Evolutionary conservation across 1,140 invertebrate genomes (phyloP).

Genomic region (Diorhabda carinulata): DNA sequence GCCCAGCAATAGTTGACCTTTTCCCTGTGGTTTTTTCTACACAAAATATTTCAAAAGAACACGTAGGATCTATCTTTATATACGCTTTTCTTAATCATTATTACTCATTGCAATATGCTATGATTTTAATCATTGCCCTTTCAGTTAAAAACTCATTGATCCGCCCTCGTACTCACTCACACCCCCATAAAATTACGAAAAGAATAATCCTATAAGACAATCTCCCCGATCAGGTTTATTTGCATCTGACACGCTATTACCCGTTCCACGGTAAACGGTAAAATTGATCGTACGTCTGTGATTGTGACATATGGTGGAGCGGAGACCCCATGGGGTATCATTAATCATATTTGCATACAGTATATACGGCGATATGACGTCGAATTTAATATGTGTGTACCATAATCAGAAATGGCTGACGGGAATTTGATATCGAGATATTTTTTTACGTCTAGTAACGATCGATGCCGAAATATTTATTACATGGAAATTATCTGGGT

Average conservation of each 20-base stretch:
- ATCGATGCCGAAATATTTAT: no score
- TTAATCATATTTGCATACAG: conserved; percentile 14
- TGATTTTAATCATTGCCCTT: neutral
- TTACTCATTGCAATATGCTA: neutral
- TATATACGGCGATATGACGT: conserved; percentile 9
- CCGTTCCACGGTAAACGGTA: conserved; percentile 9
- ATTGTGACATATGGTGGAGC: conserved; percentile 18
- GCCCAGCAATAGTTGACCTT: no score
- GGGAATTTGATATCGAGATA: conserved; percentile 1
- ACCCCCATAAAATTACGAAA: no score
- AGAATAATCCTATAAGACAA: no score
- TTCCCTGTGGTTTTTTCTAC: no score
- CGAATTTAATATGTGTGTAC: conserved; percentile 6
- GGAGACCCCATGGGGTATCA: conserved; percentile 11
- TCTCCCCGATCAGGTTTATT: no score
- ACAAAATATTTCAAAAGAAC: no score
- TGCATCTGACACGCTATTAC: conserved; percentile 4
- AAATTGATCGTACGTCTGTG: conserved; percentile 20
- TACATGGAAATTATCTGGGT: no score
- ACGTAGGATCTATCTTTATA: no score
- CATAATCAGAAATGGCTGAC: neutral
- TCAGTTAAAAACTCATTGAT: no score
- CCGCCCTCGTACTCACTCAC: no score
- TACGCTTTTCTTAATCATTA: no score
- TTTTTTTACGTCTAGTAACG: neutral